phyloP scores from a whole-genome alignment of 1,140 invertebrate species.

The Brachionus manjavacas region DNA sequence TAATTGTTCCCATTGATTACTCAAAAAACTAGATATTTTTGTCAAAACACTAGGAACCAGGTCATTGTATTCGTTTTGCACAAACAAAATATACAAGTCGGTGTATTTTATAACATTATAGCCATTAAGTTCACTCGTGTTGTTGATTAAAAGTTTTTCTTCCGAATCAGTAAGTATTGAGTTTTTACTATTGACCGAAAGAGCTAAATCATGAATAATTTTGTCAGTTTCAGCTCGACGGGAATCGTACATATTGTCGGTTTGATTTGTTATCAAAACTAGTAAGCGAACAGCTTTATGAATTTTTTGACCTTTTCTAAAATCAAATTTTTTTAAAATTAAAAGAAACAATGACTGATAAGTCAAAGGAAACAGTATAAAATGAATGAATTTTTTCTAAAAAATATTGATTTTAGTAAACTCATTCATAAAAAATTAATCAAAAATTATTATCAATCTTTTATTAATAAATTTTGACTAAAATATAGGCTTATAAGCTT shows the following conservation, averaged over 20 bases:
- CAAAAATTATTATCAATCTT: too few relatives aligned
- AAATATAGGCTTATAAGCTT: too few relatives aligned
- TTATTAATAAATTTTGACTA: too few relatives aligned
- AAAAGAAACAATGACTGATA: too few relatives aligned
- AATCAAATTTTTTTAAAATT: not conserved
- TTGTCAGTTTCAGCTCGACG: not conserved
- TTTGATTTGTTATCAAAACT: not conserved
- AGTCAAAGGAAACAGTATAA: too few relatives aligned
- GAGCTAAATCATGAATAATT: not conserved
- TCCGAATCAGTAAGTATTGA: not conserved
- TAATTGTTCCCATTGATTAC: not conserved
- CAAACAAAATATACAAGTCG: slow-evolving; percentile 5
- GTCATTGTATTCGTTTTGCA: not conserved
- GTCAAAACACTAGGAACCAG: not conserved
- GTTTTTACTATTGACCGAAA: not conserved
- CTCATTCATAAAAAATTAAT: too few relatives aligned
- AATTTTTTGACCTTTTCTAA: not conserved
- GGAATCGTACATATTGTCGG: slow-evolving; percentile 8
- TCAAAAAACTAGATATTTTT: slow-evolving; percentile 14
- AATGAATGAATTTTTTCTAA: too few relatives aligned
- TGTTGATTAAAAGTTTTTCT: not conserved
- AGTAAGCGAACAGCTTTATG: not conserved
- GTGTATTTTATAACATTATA: not conserved
- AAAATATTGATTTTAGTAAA: too few relatives aligned
- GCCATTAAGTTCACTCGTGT: not conserved